Evolutionary conservation across 2,888 invertebrate genomes (phyloP).

Genomic region (Zele albiditarsus): DNA sequence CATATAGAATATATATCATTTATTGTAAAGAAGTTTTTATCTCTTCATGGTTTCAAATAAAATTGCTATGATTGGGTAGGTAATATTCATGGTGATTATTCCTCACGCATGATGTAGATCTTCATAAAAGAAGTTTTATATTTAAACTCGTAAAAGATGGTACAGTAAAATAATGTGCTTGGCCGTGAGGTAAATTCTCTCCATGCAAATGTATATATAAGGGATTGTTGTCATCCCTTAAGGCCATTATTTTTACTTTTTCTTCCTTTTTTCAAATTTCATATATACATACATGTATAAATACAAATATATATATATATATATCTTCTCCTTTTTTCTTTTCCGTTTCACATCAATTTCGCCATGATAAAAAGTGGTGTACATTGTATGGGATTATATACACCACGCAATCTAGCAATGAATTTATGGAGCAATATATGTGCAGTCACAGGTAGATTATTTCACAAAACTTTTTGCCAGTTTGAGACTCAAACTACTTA

Average conservation of each 20-base stretch:
- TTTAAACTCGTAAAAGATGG: constrained; percentile 59
- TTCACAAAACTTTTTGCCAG: constrained; percentile 20
- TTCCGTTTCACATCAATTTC: background rate
- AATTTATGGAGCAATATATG: constrained; percentile 54
- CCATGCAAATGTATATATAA: background rate
- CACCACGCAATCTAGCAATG: constrained; percentile 35
- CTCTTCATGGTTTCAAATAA: constrained; percentile 51
- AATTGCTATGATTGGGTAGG: constrained; percentile 55
- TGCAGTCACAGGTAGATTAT: constrained; percentile 23
- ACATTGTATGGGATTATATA: background rate
- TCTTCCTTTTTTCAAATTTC: background rate
- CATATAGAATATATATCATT: background rate
- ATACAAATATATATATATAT: too few relatives aligned
- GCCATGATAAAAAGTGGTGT: background rate
- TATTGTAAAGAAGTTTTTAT: background rate
- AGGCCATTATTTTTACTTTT: background rate
- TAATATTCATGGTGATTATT: constrained; percentile 62
- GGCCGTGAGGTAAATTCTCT: background rate
- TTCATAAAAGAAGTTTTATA: constrained; percentile 61
- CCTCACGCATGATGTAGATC: constrained; percentile 46
- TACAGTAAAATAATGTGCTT: background rate
- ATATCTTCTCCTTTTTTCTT: background rate
- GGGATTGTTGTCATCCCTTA: constrained; percentile 3
- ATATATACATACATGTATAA: background rate
- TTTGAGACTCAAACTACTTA: constrained; percentile 12